A percentile compares a stretch with the other conserved stretches of the same genome.
phyloP scores from a whole-genome alignment of 1,140 invertebrate species.

The Melitaea cinxia region DNA sequence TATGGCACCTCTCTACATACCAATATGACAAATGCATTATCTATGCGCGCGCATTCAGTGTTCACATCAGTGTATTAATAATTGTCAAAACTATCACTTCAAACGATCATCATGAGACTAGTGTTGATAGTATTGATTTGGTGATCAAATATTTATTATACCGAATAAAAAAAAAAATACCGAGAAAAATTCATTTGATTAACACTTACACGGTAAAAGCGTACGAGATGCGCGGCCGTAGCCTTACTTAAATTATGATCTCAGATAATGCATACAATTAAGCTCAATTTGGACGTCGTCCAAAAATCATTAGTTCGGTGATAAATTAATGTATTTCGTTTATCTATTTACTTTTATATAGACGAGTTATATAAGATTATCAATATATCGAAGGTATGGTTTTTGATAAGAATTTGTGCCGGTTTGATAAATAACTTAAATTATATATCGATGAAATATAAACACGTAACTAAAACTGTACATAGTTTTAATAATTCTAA shows the following conservation, averaged over 20 bases:
- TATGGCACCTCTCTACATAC: conserved; percentile 60
- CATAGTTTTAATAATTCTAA: too few relatives aligned
- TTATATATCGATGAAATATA: too few relatives aligned
- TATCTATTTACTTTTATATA: background rate
- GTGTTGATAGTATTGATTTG: background rate
- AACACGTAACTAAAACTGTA: too few relatives aligned
- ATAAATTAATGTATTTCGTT: background rate
- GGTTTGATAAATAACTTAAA: conserved; percentile 23
- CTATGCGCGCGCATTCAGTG: conserved; percentile 18
- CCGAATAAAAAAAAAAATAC: conserved; percentile 11
- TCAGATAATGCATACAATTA: conserved; percentile 12
- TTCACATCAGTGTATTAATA: conserved; percentile 1
- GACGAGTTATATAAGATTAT: background rate
- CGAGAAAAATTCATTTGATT: conserved; percentile 15
- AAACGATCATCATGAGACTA: background rate
- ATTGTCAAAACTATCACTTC: conserved; percentile 13
- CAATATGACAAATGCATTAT: conserved; percentile 59
- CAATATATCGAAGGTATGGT: conserved; percentile 3
- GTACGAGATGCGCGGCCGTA: conserved; percentile 1
- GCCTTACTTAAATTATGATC: conserved; percentile 11
- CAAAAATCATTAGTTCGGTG: background rate
- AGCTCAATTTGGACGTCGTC: conserved; percentile 6
- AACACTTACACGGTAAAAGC: conserved; percentile 18
- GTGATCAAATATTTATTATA: conserved; percentile 6
- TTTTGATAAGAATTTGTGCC: conserved; percentile 16